Conservation (phyloP, 2,888 invertebrate genomes). For the Peribatodes rhomboidaria region DNA sequence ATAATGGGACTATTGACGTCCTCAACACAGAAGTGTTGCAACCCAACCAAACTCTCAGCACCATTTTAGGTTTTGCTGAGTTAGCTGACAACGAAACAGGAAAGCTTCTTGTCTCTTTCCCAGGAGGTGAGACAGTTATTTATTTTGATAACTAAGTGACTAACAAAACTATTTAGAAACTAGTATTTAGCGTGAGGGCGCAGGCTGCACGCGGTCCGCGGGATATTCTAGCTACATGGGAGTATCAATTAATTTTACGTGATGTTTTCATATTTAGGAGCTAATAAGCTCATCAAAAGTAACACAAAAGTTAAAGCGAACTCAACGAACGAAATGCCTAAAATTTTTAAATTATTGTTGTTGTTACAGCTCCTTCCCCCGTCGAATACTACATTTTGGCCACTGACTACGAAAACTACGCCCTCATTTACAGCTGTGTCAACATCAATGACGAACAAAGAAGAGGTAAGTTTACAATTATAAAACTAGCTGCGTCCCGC, state of each 20-base stretch:
- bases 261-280: too few species aligned
- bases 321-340: too few species aligned
- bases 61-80: slow-evolving; percentile 83
- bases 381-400: slow-evolving; percentile 87
- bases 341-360: too few species aligned
- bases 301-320: too few species aligned
- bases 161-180: too few species aligned
- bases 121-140: slow-evolving; percentile 52
- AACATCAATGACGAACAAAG: slow-evolving; percentile 63
- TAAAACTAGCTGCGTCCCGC: too few species aligned
- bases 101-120: slow-evolving; percentile 81
- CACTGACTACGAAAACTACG: slow-evolving; percentile 88
- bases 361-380: slow-evolving; percentile 53
- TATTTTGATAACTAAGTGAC: neutral
- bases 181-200: too few species aligned
- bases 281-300: too few species aligned
- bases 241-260: too few species aligned
- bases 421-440: slow-evolving; percentile 88
- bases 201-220: too few species aligned
- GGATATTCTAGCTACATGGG: too few species aligned
- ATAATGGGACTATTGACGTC: slow-evolving; percentile 59
- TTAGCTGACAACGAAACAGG: slow-evolving; percentile 75
- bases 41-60: slow-evolving; percentile 76
- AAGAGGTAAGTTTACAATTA: slow-evolving; percentile 65
- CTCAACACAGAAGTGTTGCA: slow-evolving; percentile 66